phyloP scores from a whole-genome alignment of 1,140 invertebrate genomes.

The Cataglyphis hispanica region DNA sequence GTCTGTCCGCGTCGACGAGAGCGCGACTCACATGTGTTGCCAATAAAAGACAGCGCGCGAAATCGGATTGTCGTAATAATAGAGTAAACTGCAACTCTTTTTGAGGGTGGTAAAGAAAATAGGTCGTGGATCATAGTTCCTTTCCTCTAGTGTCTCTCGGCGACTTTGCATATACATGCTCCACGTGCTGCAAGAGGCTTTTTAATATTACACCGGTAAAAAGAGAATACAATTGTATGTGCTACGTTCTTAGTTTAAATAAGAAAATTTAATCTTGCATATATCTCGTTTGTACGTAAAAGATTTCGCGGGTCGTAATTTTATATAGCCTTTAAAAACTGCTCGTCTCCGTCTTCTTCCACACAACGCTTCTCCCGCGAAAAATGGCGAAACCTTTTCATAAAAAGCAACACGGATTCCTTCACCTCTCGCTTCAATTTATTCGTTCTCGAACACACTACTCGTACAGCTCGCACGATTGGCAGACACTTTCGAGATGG shows the following conservation, averaged over 20 bases:
- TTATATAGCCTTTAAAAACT: constrained; percentile 7
- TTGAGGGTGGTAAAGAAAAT: neutral
- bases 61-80: neutral
- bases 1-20: neutral
- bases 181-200: neutral
- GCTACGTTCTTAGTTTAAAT: constrained; percentile 36
- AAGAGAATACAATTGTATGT: too few relatives aligned
- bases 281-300: neutral
- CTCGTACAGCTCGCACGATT: constrained; percentile 34
- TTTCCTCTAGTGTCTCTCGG: neutral
- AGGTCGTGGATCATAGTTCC: constrained; percentile 23
- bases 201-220: constrained; percentile 3
- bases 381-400: neutral
- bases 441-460: constrained; percentile 19
- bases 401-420: constrained; percentile 25
- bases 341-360: neutral
- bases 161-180: constrained; percentile 21
- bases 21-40: neutral
- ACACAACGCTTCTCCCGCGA: neutral
- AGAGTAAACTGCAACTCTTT: neutral
- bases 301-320: constrained; percentile 42
- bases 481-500: constrained; percentile 28
- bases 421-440: constrained; percentile 29
- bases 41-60: constrained; percentile 21
- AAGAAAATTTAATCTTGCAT: constrained; percentile 28